Evolutionary conservation across 2,888 invertebrate genomes (phyloP), one percentile per base, ranked within the genome.

Genomic region (Eupithecia inturbata): DNA sequence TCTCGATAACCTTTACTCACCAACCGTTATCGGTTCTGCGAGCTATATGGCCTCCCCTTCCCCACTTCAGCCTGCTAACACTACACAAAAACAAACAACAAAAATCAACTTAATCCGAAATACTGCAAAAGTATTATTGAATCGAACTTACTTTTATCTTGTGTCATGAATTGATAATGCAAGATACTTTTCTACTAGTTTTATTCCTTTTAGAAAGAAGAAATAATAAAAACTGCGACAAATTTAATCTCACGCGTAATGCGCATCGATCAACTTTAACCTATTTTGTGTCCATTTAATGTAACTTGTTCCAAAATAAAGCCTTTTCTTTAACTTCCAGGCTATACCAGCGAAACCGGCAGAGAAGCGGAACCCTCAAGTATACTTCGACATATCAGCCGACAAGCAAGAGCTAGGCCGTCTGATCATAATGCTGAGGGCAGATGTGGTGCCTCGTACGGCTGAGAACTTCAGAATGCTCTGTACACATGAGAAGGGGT

Each of bases 401-500:
- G 99, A 98, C 3, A 98, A 97, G 86, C 97, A 96, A 81, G 97
- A 97, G 87, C 93, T 97, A 5, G 99, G 99, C 0, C 95, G 99
- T 69, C 96, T 99, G 80, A 97, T 98, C 7, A 99, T 99, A 95
- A 96, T 99, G 95, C 91, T 99, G 9, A 91, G 99, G 78, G 96
- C 97, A 0, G 99, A 99, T 90, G 95, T 99, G 45, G 99, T 98
- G 1, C 99, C 99, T 0, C 97, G 97, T 87, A 99, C 99, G 14
- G 98, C 98, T 4, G 98, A 98, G 88, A 99, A 99, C 91, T 99
- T 99, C 88, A 95, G 97, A 49, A 97, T 97, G 79, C 95, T 99
- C 26, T 99, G 99, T 87, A 99, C 99, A 0, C 98, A 99, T 88
- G 99, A 99, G 88, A 98, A 99, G 88, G 99, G 99, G 0, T 99